Base-by-base conservation (phyloP, 2,888 invertebrate genomes). In the Drosophila paranaensis region DNA sequence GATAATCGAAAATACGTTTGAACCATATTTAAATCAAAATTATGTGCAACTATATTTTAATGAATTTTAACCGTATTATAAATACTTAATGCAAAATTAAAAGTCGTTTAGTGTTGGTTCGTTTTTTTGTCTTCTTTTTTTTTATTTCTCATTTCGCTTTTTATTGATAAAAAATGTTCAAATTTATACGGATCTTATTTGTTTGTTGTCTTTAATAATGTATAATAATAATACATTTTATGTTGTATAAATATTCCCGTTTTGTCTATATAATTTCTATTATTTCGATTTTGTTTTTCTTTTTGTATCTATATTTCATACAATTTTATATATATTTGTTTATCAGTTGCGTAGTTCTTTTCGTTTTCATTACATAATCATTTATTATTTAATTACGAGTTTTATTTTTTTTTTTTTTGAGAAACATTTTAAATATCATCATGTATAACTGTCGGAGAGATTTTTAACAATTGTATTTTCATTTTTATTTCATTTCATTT, bases 141-240 rank as follows among this genome's bases (percentile, higher is more conserved):
- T 55, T 64, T 58, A 37, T 61, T 66, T 86, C 77, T 68, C 53
- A 43, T 70, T 79, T 82, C 74, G 62, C 58, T 73, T 87, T 84
- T 86, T 79, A 83, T 84, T 86, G 77, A 89, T 86, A 86, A 86
- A 86, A 86, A 86, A 89, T 85, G 79, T 87, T 88, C 82, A 88
- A 84, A 80, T 88, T 85, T 88, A 88, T 85, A 74, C 56, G 85
- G 67, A 69, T 79, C 55, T 60, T 77, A 65, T 55, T 68, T 58
- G 33, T 30, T 67, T 74, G 37, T 68, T 61, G 68, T 70, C 61
- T 75, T 84, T 71, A 54, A 75, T 71, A 75, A 75, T 77, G 27
- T 89, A 82, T 89, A 87, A 82, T 87, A 89, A 82, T 87, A 89
- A 85, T 89, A 85, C 85, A 89, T 76, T 84, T 71, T 48, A 82